A percentile compares a stretch with the other conserved stretches of the same genome.
Evolutionary conservation across 2,888 invertebrate species (phyloP).

Genomic region (Orchesellides sinensis): DNA sequence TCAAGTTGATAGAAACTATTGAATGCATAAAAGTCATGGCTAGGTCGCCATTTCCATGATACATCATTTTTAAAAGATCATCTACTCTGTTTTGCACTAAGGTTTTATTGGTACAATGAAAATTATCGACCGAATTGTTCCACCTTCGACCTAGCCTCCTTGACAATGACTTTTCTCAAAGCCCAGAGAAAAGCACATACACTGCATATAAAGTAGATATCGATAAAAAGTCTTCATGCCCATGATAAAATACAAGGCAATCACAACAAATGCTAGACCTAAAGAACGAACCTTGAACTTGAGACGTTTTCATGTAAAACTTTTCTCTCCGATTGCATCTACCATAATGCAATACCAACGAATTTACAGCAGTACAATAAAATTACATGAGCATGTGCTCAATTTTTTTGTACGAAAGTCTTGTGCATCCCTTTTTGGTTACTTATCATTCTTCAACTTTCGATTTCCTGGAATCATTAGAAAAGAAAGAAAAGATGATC

Average conservation of each 20-base stretch:
- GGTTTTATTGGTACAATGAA: too few species aligned
- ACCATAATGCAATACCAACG: too few species aligned
- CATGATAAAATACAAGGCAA: neutral
- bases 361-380: conserved; percentile 33
- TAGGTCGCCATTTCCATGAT: neutral
- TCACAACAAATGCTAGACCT: neutral
- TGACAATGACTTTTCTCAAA: conserved; percentile 39
- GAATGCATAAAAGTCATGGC: too few species aligned
- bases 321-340: conserved; percentile 19
- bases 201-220: neutral
- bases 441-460: conserved; percentile 66
- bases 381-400: conserved; percentile 31
- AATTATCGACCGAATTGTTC: neutral
- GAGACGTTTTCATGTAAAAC: conserved; percentile 52
- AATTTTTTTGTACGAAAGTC: neutral
- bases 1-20: too few species aligned
- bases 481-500: conserved; percentile 57
- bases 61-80: neutral
- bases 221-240: neutral
- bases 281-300: conserved; percentile 56
- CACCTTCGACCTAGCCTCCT: neutral
- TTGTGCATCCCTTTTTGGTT: conserved; percentile 41
- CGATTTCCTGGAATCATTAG: conserved; percentile 70
- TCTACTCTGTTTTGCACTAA: too few species aligned
- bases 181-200: neutral